These are phyloP conservation scores for Cetoscarus ocellatus DNA, from an alignment of 2,797 vertebrate genomes.

Conservation along the genomic window DNA sequence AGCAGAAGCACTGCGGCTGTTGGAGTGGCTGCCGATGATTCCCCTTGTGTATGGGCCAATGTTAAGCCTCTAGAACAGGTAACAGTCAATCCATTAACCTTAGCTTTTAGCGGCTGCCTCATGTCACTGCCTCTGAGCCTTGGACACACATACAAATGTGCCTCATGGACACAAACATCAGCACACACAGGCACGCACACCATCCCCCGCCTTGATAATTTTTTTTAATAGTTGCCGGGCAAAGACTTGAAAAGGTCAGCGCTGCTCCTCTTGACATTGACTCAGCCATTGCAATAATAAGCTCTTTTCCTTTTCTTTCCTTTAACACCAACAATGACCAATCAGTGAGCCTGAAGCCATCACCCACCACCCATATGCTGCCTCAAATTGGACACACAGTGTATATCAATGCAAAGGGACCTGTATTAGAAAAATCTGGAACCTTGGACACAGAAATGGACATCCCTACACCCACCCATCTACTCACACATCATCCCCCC, in stretches of 20 bases:
- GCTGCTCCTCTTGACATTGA: conserved; percentile 90
- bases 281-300: conserved; percentile 92
- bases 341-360: conserved; percentile 73
- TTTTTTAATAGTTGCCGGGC: conserved; percentile 92
- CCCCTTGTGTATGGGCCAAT: conserved; percentile 88
- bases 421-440: conserved; percentile 9
- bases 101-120: conserved; percentile 90
- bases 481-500: conserved; percentile 40
- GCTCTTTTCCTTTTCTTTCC: conserved; percentile 83
- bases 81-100: conserved; percentile 99
- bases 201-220: conserved; percentile 84
- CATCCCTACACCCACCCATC: conserved; percentile 10
- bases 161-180: conserved; percentile 49
- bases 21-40: conserved; percentile 75
- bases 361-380: conserved; percentile 66
- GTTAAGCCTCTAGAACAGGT: conserved; percentile 91
- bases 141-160: conserved; percentile 72
- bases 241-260: conserved; percentile 93
- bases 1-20: conserved; percentile 71
- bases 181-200: conserved; percentile 22
- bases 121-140: conserved; percentile 86
- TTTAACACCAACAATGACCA: conserved; percentile 80
- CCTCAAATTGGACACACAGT: conserved; percentile 17
- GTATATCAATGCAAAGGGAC: conserved; percentile 27
- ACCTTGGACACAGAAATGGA: conserved; percentile 10